Evolutionary conservation across 2,113 vertebrate species (phyloP).

Genomic region (Antechinus flavipes): DNA sequence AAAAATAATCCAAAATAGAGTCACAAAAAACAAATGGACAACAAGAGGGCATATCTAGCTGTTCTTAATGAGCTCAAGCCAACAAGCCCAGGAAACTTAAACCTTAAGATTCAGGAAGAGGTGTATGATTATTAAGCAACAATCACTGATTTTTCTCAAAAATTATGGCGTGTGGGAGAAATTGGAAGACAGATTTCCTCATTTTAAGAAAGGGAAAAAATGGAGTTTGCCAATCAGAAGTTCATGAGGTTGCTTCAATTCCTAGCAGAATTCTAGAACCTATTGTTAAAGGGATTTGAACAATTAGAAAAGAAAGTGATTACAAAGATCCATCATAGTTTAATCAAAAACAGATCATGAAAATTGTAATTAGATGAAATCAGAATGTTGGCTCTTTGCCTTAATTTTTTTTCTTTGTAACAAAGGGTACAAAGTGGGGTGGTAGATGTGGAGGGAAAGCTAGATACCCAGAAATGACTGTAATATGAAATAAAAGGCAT

Average conservation of each 20-base stretch:
- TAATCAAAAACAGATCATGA: neutral
- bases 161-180: no score
- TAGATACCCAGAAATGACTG: neutral
- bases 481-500: neutral
- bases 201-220: neutral
- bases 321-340: neutral
- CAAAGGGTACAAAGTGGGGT: neutral
- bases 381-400: neutral
- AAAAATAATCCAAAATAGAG: no score
- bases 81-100: neutral
- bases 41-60: no score
- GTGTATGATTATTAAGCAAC: neutral
- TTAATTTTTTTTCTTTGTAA: neutral
- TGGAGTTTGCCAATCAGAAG: neutral
- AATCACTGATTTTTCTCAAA: neutral
- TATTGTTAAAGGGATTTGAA: neutral
- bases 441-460: neutral
- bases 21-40: no score
- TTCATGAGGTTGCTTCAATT: neutral
- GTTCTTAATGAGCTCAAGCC: neutral
- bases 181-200: neutral
- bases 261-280: neutral
- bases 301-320: neutral
- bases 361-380: neutral
- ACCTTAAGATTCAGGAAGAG: neutral